Evolutionary conservation across 2,888 invertebrate genomes (phyloP).

Genomic region (Merodon equestris): DNA sequence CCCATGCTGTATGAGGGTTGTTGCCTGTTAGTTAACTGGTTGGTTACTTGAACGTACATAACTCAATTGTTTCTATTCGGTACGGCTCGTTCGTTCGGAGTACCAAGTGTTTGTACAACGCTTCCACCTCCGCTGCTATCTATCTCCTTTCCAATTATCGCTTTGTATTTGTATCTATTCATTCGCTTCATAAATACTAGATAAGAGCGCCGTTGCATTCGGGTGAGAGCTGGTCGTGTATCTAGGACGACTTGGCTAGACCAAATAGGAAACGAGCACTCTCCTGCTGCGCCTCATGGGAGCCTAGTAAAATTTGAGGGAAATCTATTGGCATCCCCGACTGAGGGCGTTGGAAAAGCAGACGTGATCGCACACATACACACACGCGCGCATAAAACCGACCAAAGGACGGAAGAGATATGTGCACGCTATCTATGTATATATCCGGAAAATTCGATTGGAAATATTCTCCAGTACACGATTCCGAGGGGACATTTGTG

Average conservation of each 20-base stretch:
- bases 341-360: conserved; percentile 66
- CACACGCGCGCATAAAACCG: neutral
- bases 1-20: conserved; percentile 29
- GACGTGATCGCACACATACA: neutral
- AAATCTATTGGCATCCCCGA: conserved; percentile 67
- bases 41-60: neutral
- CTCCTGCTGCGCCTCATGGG: conserved; percentile 54
- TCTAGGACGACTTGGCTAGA: conserved; percentile 59
- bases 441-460: conserved; percentile 43
- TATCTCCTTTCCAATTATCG: too few species aligned
- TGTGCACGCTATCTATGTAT: neutral
- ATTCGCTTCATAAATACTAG: conserved; percentile 15
- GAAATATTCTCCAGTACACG: conserved; percentile 47
- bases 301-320: conserved; percentile 65
- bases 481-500: conserved; percentile 31
- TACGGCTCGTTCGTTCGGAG: too few species aligned
- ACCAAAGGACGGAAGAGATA: conserved; percentile 13
- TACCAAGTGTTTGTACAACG: too few species aligned
- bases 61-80: too few species aligned
- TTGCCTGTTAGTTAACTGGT: conserved; percentile 15
- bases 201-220: neutral
- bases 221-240: neutral
- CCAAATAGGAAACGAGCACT: too few species aligned
- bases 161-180: conserved; percentile 42
- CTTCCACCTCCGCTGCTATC: too few species aligned